Evolutionary conservation across 2,113 vertebrate genomes (phyloP).

Genomic region (Engystomops pustulosus): DNA sequence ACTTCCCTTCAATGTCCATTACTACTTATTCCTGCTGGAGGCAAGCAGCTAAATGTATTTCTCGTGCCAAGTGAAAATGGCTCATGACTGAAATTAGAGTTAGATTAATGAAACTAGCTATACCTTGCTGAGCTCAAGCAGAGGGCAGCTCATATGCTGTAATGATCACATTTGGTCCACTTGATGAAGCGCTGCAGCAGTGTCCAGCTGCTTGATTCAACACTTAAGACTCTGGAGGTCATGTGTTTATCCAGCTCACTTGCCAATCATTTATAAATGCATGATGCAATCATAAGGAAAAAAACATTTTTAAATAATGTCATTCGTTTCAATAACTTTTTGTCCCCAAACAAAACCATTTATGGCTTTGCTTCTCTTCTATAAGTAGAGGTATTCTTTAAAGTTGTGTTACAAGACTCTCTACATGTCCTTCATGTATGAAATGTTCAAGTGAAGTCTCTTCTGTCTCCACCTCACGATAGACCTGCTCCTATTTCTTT

Average conservation of each 20-base stretch:
- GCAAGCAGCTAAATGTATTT: constrained; percentile 27
- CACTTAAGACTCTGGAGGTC: constrained; percentile 28
- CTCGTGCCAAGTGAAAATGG: constrained; percentile 37
- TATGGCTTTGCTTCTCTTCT: too few relatives aligned
- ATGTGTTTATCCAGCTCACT: constrained; percentile 16
- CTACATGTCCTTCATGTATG: too few relatives aligned
- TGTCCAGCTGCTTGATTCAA: constrained; percentile 41
- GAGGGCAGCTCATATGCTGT: not conserved
- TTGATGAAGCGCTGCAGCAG: constrained; percentile 44
- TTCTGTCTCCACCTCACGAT: too few relatives aligned
- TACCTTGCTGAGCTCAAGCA: constrained; percentile 24
- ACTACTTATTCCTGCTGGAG: constrained; percentile 33
- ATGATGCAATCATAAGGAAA: not conserved
- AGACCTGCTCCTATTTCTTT: too few relatives aligned
- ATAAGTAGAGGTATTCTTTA: too few relatives aligned
- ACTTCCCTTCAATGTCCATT: constrained; percentile 18
- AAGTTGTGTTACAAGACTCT: too few relatives aligned
- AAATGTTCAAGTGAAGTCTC: too few relatives aligned
- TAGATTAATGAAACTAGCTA: constrained; percentile 10
- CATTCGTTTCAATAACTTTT: not conserved
- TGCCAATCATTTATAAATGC: not conserved
- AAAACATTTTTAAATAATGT: not conserved
- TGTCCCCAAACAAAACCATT: too few relatives aligned
- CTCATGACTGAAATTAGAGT: constrained; percentile 38
- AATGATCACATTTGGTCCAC: constrained; percentile 39